Conservation (phyloP, 37 sponge, comb jelly and placozoan genomes). For the Crambe crambe region DNA sequence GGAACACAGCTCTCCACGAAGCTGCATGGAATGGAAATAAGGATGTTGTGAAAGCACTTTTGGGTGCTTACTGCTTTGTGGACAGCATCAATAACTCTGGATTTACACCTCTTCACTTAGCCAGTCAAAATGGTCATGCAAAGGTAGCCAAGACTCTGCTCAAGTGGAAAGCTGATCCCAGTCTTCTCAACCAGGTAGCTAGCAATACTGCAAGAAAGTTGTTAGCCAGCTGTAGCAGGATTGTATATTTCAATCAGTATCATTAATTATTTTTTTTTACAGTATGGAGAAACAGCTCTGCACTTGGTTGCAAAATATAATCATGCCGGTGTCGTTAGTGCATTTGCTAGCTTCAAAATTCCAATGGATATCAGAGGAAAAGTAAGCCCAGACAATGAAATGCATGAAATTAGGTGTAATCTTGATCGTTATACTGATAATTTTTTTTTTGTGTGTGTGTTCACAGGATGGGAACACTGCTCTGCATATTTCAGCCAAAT, state of each 20-base stretch:
- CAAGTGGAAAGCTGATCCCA: constrained; percentile 68
- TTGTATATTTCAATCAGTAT: background rate
- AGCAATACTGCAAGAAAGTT: background rate
- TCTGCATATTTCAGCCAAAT: constrained; percentile 81
- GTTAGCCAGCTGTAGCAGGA: background rate
- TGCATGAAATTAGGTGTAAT: background rate
- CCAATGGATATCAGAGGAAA: constrained; percentile 57
- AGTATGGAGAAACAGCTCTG: constrained; percentile 78
- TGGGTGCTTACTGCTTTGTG: constrained; percentile 66
- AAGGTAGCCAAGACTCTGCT: constrained; percentile 72
- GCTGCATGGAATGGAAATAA: constrained; percentile 76
- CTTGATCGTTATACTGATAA: background rate
- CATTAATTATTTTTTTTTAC: background rate
- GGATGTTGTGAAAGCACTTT: constrained; percentile 71
- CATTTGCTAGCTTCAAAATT: constrained; percentile 49
- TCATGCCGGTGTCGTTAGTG: constrained; percentile 49
- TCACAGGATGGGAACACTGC: constrained; percentile 76
- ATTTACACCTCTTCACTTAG: constrained; percentile 72
- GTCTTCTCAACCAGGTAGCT: constrained; percentile 54
- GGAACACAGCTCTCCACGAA: constrained; percentile 82
- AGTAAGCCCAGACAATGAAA: constrained; percentile 34
- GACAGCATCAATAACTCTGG: constrained; percentile 70
- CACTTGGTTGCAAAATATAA: constrained; percentile 74
- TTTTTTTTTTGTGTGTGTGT: background rate
- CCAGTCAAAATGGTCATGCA: constrained; percentile 74